These are phyloP conservation scores for Leptinotarsa juncta DNA, from an alignment of 2,888 invertebrate species.

Conservation along the genomic window DNA sequence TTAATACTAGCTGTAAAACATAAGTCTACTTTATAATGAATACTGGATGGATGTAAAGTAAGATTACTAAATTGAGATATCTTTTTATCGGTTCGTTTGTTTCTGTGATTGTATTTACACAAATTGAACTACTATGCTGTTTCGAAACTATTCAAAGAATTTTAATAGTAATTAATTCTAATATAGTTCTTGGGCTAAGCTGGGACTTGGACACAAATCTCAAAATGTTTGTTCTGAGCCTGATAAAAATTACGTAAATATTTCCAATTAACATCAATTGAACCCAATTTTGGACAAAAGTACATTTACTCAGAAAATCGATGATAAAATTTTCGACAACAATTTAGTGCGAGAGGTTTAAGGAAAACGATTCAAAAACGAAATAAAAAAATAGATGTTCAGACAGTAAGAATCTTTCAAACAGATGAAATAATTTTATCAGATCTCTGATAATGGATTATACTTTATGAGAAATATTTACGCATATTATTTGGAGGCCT, in stretches of 20 bases:
- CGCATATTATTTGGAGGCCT: slow-evolving; percentile 16
- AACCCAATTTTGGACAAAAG: not conserved
- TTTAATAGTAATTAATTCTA: slow-evolving; percentile 16
- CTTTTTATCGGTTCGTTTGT: slow-evolving; percentile 61
- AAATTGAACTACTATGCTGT: slow-evolving; percentile 53
- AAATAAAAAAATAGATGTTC: too few relatives aligned
- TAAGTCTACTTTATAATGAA: slow-evolving; percentile 52
- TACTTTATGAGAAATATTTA: not conserved
- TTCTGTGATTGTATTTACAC: slow-evolving; percentile 65
- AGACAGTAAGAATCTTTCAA: too few relatives aligned
- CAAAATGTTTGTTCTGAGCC: slow-evolving; percentile 4
- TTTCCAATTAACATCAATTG: too few relatives aligned
- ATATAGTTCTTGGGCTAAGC: not conserved
- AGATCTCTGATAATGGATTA: not conserved
- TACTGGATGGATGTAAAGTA: slow-evolving; percentile 52
- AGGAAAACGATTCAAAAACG: too few relatives aligned
- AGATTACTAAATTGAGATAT: slow-evolving; percentile 32
- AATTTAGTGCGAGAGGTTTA: too few relatives aligned
- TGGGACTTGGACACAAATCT: not conserved
- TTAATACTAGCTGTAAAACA: slow-evolving; percentile 51
- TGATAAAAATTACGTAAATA: too few relatives aligned
- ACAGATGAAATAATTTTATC: too few relatives aligned
- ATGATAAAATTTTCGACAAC: too few relatives aligned
- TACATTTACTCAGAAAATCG: not conserved
- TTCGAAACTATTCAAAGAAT: slow-evolving; percentile 26